Base-by-base conservation (phyloP, 2,888 invertebrate genomes). In the Toxonevra muliebris region DNA sequence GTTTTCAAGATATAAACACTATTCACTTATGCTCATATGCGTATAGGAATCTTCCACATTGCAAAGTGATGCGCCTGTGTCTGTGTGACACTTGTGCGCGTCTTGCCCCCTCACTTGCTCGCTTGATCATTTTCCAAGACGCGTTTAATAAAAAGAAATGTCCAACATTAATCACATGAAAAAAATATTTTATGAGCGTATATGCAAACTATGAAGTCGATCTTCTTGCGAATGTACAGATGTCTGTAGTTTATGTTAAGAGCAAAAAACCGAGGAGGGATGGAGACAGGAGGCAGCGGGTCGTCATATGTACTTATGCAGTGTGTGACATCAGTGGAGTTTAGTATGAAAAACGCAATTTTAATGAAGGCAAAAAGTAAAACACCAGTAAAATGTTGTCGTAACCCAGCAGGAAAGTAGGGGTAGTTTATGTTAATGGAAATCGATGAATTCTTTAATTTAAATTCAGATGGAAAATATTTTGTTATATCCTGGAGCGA, bases 111-210 rank as follows among this genome's bases (percentile, higher is more conserved):
- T 30, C 7, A 48, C 13, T 11, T 10, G 13, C 7, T 4, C 10
- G 41, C 15, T 42, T 11, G 11, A 62, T 50, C 40, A 42, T 48
- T 19, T 19, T 17, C 30, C 17, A 10, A 17, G 59, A 17, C 19
- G 30, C 19, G 13, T 1, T n/a, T 43, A 30, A 15, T 41, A 52
- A 52, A 42, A 53, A 43, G 61, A 70, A 68, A 62, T 68, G 48
- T 62, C 55, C 61, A 55, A 66, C 71, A 73, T 73, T 73, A 69
- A 66, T 75, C 77, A 79, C 72, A 75, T 73, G 73, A 54, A 63
- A 65, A 61, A 73, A 73, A 76, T 74, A 42, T 50, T 52, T 66
- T 53, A 59, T 60, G 60, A 60, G 43, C 59, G 12, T 20, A 42
- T 48, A 11, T 41, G 45, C 45, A 45, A 45, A 13, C 13, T 45